Evolutionary conservation across 2,113 vertebrate genomes (phyloP), one percentile per base, ranked within the genome.

Genomic region (Argyrosomus japonicus): DNA sequence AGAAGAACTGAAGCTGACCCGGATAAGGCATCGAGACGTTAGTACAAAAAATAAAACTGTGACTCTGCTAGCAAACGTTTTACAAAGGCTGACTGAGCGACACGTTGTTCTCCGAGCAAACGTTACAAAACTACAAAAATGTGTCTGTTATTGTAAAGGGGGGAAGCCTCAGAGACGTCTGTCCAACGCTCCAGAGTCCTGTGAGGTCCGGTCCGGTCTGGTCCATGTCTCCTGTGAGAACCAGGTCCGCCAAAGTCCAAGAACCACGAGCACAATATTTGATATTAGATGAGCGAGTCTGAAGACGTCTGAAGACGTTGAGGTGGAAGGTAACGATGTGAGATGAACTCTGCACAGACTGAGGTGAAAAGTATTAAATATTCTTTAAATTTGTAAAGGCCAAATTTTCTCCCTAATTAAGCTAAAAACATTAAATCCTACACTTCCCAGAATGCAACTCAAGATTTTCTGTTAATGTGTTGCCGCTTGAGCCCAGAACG

Each of bases 31-130:
- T 91, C 68, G 3, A 82, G 77, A 89, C 74, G 12, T 64, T 18
- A 3, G 68, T 92, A 90, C 85, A 79, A 87, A 91, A 91, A 87
- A 89, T 85, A 90, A 88, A 90, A 75, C 29, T 43, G 75, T 62
- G 29, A 77, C 76, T 89, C 77, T 85, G 74, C 85, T 80, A 82
- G 83, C 84, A 88, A 88, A 92, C 74, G 29, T 68, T 88, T 91
- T 88, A 87, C 75, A 90, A 89, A 90, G 77, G 79, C 87, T 25
- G 48, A 25, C 63, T 15, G 54, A 78, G 62, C 62, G 63, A 73
- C 75, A 36, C 23, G 3, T 7, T 58, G 23, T 72, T 48, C 15
- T 78, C 58, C 40, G 40, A 81, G 43, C 73, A 50, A 82, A 83
- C 71, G 8, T 69, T 81, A 87, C 47, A 88, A 90, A 91, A 81